phyloP scores from a whole-genome alignment of 2,113 vertebrate species.

The Calonectris borealis region DNA sequence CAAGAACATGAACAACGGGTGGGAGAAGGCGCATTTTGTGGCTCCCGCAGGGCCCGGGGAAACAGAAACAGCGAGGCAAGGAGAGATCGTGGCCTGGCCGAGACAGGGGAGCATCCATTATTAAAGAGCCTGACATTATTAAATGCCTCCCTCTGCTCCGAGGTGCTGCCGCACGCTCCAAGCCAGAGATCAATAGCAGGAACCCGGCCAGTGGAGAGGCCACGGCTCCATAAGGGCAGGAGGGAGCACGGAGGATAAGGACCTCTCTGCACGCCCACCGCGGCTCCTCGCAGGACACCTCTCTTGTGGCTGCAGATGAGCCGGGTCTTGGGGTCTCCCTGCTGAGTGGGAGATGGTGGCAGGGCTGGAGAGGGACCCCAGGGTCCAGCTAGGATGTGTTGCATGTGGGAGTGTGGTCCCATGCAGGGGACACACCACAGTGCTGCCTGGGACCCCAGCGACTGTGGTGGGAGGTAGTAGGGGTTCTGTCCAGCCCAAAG shows the following conservation, averaged over 20 bases:
- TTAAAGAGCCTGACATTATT: slow-evolving; percentile 56
- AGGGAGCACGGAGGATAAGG: background rate
- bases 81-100: background rate
- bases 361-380: background rate
- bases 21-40: background rate
- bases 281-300: background rate
- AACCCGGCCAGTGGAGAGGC: background rate
- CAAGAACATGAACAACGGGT: background rate
- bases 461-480: background rate
- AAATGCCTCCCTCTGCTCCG: slow-evolving; percentile 38
- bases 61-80: background rate
- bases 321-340: background rate
- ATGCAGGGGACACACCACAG: background rate
- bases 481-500: background rate
- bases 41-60: accelerated
- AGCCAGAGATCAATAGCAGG: slow-evolving; percentile 26
- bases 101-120: slow-evolving; percentile 12
- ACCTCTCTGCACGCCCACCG: background rate
- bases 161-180: background rate
- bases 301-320: background rate
- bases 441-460: accelerated
- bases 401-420: accelerated
- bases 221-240: background rate
- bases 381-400: background rate
- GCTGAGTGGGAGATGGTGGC: background rate